These are phyloP conservation scores for Torymus tubicola DNA, from an alignment of 2,888 invertebrate species.

Conservation along the genomic window DNA sequence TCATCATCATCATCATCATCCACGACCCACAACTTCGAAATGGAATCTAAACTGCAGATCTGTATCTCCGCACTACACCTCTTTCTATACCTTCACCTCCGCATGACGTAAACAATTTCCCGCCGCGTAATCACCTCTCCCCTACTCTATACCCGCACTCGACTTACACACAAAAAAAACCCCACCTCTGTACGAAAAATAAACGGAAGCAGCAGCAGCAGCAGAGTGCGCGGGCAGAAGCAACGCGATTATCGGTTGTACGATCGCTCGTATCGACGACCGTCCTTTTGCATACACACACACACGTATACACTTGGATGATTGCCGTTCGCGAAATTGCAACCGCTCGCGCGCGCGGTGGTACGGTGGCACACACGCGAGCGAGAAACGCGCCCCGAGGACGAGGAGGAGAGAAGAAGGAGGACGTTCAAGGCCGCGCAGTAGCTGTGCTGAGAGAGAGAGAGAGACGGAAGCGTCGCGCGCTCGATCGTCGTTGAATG, in stretches of 20 bases:
- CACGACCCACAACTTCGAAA: neutral
- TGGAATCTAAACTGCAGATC: neutral
- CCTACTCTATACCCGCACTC: no score
- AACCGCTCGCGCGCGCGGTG: no score
- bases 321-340: conserved; percentile 14
- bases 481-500: conserved; percentile 1
- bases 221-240: neutral
- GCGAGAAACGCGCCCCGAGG: no score
- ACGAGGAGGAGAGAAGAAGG: neutral
- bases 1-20: neutral
- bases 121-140: conserved; percentile 5
- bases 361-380: no score
- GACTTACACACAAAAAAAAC: no score
- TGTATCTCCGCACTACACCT: neutral
- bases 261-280: neutral
- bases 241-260: conserved; percentile 16
- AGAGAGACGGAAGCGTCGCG: conserved; percentile 5
- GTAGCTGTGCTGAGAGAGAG: neutral
- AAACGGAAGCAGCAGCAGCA: conserved; percentile 32
- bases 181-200: neutral
- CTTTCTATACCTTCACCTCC: neutral
- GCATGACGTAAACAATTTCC: conserved; percentile 39
- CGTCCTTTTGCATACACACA: conserved; percentile 11
- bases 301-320: neutral
- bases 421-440: conserved; percentile 53